Evolutionary conservation across 2,888 invertebrate species (phyloP).

Genomic region (Habrosyne pyritoides): DNA sequence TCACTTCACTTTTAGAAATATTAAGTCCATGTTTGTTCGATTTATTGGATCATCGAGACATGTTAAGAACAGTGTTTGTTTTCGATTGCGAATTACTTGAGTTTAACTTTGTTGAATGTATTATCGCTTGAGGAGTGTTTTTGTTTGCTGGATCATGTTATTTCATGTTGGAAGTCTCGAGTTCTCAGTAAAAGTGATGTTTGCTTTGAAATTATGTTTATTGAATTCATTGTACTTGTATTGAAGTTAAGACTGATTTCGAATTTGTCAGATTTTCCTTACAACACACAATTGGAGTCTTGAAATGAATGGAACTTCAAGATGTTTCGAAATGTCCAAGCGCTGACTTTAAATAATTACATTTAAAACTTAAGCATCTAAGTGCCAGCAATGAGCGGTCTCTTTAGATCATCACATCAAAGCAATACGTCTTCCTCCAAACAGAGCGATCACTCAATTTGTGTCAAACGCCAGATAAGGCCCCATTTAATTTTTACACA

Average conservation of each 20-base stretch:
- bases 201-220: not conserved
- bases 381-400: slow-evolving; percentile 28
- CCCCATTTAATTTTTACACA: slow-evolving; percentile 51
- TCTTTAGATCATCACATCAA: slow-evolving; percentile 25
- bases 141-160: slow-evolving; percentile 18
- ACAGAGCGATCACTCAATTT: slow-evolving; percentile 51
- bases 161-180: slow-evolving; percentile 6
- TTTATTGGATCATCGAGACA: not conserved
- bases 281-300: not conserved
- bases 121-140: not conserved
- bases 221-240: not conserved
- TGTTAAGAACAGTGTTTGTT: not conserved
- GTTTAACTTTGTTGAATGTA: not conserved
- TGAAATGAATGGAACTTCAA: not conserved
- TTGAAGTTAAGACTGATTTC: not conserved
- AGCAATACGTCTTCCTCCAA: slow-evolving; percentile 36
- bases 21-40: not conserved
- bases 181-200: not conserved
- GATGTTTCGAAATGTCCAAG: slow-evolving; percentile 12
- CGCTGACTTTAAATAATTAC: slow-evolving; percentile 40
- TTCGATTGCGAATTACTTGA: not conserved
- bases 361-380: slow-evolving; percentile 41
- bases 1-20: not conserved
- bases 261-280: not conserved
- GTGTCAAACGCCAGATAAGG: slow-evolving; percentile 55